Conservation (phyloP, 2,797 vertebrate genomes). For the Taeniopygia guttata region DNA sequence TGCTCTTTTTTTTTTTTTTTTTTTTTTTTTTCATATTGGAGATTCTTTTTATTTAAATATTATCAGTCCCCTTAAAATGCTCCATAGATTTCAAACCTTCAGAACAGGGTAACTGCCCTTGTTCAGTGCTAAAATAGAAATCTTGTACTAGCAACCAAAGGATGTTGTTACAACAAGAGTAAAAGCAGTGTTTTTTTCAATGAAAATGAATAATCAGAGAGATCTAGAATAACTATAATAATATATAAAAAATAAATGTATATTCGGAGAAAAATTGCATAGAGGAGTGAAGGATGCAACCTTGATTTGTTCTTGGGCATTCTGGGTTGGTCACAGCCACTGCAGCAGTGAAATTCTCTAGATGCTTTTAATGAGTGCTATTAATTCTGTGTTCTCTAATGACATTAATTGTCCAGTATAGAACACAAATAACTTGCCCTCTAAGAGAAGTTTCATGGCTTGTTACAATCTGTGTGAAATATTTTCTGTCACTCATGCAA, state of each 20-base stretch:
- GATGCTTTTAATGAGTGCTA: conserved; percentile 64
- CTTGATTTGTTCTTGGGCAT: conserved; percentile 33
- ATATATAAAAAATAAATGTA: not conserved
- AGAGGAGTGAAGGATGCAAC: not conserved
- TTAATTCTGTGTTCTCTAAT: conserved; percentile 62
- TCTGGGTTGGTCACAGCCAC: not conserved
- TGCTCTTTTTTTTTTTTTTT: not conserved
- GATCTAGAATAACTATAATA: not conserved
- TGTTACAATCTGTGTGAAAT: not conserved
- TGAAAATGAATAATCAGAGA: not conserved
- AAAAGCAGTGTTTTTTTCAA: not conserved
- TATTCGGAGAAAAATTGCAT: not conserved
- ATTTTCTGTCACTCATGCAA: not conserved
- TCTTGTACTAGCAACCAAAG: not conserved
- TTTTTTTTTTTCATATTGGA: not conserved
- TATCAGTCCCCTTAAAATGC: not conserved
- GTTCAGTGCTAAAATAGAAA: not conserved
- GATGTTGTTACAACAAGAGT: not conserved
- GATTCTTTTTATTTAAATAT: not conserved
- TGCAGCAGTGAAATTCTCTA: conserved; percentile 37
- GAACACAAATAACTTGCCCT: conserved; percentile 13
- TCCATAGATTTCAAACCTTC: not conserved
- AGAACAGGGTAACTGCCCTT: not conserved
- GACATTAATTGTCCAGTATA: conserved; percentile 43
- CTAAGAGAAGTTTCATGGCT: conserved; percentile 11